Evolutionary conservation across 35 echinoderm and acorn worm genomes (phyloP).

Genomic region (Apostichopus californicus): DNA sequence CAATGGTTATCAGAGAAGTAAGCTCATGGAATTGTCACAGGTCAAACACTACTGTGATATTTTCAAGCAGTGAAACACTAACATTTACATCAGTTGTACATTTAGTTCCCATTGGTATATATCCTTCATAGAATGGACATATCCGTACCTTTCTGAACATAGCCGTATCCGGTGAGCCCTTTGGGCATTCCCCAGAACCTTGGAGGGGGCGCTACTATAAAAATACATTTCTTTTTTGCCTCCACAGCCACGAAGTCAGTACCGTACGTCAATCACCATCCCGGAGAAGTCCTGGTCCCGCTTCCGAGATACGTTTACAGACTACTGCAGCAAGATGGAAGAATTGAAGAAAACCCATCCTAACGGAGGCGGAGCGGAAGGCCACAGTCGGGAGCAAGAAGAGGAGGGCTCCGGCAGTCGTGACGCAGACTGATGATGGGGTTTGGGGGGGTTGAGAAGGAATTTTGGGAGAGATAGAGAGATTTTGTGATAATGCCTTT

Average conservation of each 20-base stretch:
- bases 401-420: conserved; percentile 19
- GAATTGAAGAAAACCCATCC: conserved; percentile 55
- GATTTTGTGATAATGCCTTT: conserved; percentile 36
- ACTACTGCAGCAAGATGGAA: conserved; percentile 93
- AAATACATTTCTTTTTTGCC: not conserved
- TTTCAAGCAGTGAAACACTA: too few species aligned
- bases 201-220: too few species aligned
- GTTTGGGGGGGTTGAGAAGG: not conserved
- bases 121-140: too few species aligned
- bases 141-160: too few species aligned
- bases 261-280: conserved; percentile 99
- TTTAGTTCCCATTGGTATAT: too few species aligned
- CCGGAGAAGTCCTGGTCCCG: conserved; percentile 93
- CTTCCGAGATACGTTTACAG: conserved; percentile 92
- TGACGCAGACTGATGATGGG: conserved; percentile 19
- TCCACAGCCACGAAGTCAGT: conserved; percentile 89
- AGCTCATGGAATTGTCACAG: too few species aligned
- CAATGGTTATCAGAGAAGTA: too few species aligned
- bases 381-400: conserved; percentile 22
- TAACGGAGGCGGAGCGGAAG: not conserved
- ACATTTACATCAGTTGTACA: too few species aligned
- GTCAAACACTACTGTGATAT: too few species aligned
- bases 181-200: too few species aligned
- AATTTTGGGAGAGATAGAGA: not conserved
- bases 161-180: too few species aligned